These are phyloP conservation scores for Heteronetta atricapilla DNA, from an alignment of 2,113 vertebrate genomes.

Conservation along the genomic window DNA sequence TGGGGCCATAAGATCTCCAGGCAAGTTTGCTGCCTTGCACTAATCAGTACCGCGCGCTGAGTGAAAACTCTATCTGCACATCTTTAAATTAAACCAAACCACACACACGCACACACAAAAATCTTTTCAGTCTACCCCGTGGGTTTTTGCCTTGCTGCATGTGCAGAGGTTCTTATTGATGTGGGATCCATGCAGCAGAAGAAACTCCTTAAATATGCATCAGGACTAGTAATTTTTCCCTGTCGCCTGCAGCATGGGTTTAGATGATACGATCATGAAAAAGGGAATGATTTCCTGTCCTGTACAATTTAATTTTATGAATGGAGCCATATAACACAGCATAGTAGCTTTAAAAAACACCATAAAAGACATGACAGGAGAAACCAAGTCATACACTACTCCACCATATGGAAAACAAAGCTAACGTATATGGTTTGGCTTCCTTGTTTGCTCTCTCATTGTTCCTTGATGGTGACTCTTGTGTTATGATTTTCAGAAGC, in stretches of 20 bases:
- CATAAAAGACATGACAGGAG: constrained; percentile 5
- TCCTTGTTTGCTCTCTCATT: constrained; percentile 51
- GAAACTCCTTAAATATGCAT: constrained; percentile 54
- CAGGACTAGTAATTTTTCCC: constrained; percentile 41
- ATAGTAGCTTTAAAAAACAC: constrained; percentile 20
- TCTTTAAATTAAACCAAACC: constrained; percentile 61
- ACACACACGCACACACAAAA: constrained; percentile 29
- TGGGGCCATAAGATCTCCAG: constrained; percentile 49
- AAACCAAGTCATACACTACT: neutral
- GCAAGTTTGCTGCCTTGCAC: constrained; percentile 29
- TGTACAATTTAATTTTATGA: constrained; percentile 34
- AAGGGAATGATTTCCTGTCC: constrained; percentile 47
- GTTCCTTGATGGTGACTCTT: constrained; percentile 27
- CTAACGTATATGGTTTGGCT: neutral
- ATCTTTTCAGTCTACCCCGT: constrained; percentile 38
- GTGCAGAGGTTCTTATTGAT: constrained; percentile 36
- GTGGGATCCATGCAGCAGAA: constrained; percentile 44
- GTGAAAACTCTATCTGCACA: constrained; percentile 67
- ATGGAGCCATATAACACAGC: neutral
- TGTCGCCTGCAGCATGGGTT: constrained; percentile 42
- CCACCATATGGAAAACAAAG: neutral
- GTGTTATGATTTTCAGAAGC: constrained; percentile 47
- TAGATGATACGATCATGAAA: constrained; percentile 7
- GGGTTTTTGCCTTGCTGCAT: constrained; percentile 32
- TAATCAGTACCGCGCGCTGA: constrained; percentile 45